Evolutionary conservation across 1,140 invertebrate genomes (phyloP).

Genomic region (Tribolium castaneum): DNA sequence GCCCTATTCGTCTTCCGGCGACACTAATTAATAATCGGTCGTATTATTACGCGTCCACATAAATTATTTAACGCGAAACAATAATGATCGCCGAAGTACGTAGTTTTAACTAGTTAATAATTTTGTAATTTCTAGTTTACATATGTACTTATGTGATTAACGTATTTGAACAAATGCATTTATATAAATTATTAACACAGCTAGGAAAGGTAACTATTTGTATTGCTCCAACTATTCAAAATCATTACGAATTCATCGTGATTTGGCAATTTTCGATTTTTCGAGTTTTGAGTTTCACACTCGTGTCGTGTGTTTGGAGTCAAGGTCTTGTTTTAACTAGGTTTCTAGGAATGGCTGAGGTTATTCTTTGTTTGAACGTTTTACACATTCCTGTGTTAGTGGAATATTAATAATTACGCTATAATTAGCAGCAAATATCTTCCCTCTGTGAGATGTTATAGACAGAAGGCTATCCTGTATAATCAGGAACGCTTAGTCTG

Average conservation of each 20-base stretch:
- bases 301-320: neutral
- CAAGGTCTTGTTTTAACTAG: neutral
- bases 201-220: slow-evolving; percentile 40
- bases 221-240: slow-evolving; percentile 9
- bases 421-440: slow-evolving; percentile 21
- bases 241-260: slow-evolving; percentile 1
- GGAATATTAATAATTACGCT: neutral
- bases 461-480: slow-evolving; percentile 14
- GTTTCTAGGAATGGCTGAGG: neutral
- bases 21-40: slow-evolving; percentile 14
- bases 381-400: slow-evolving; percentile 1
- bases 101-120: slow-evolving; percentile 39
- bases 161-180: slow-evolving; percentile 39
- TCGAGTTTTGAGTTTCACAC: neutral
- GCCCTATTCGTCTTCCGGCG: slow-evolving; percentile 21
- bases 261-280: neutral
- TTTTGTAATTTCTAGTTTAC: slow-evolving; percentile 34
- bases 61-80: neutral
- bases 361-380: slow-evolving; percentile 13
- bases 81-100: neutral
- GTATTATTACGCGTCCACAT: neutral
- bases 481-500: slow-evolving; percentile 24
- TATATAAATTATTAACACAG: slow-evolving; percentile 44
- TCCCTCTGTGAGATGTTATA: slow-evolving; percentile 11
- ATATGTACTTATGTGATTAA: slow-evolving; percentile 41